Evolutionary conservation across 2,888 invertebrate genomes (phyloP).

Genomic region (Vesta saturnalis): DNA sequence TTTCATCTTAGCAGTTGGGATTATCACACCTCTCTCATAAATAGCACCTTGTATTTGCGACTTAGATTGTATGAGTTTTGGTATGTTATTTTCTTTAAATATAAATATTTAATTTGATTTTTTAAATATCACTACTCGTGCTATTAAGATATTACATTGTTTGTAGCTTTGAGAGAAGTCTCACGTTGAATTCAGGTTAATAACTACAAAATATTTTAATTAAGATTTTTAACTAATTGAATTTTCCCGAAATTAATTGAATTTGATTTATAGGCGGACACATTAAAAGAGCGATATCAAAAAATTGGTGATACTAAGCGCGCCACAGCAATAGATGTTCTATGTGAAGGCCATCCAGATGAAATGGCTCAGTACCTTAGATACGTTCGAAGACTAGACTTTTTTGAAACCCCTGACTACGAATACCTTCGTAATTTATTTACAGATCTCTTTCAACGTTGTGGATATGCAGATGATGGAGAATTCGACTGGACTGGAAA

Average conservation of each 20-base stretch:
- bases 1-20: no score
- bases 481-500: constrained; percentile 98
- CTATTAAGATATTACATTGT: no score
- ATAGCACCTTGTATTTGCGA: no score
- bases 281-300: constrained; percentile 99
- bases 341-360: constrained; percentile 89
- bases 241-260: neutral
- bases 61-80: no score
- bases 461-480: constrained; percentile 88
- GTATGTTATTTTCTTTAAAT: no score
- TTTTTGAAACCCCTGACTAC: constrained; percentile 99
- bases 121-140: no score
- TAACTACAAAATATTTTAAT: no score
- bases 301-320: constrained; percentile 99
- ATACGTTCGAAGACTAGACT: constrained; percentile 96
- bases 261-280: constrained; percentile 56
- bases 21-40: no score
- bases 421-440: constrained; percentile 97
- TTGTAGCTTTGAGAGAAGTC: no score
- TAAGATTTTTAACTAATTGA: no score
- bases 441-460: constrained; percentile 88
- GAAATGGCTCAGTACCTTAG: constrained; percentile 98
- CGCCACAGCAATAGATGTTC: constrained; percentile 96
- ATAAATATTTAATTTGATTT: no score
- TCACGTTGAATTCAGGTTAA: no score